phyloP scores from a whole-genome alignment of 2,888 invertebrate species.

The Caenorhabditis sp. region DNA sequence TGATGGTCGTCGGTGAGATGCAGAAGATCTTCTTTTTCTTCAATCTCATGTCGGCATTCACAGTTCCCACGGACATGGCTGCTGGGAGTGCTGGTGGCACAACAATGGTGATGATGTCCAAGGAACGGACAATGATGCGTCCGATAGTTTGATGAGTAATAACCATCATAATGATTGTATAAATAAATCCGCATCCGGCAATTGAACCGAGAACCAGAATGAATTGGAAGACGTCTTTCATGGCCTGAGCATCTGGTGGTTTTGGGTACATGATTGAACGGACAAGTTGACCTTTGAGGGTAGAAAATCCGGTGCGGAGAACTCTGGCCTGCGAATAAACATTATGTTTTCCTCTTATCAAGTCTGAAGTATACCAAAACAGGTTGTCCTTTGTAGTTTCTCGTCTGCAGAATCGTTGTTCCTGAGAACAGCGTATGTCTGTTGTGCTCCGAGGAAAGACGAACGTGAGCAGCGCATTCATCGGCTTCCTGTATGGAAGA shows the following conservation, averaged over 20 bases:
- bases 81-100: slow-evolving; percentile 91
- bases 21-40: slow-evolving; percentile 85
- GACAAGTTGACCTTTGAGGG: slow-evolving; percentile 87
- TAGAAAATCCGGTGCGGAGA: slow-evolving; percentile 87
- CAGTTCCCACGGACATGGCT: slow-evolving; percentile 85
- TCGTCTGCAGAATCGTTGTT: slow-evolving; percentile 92
- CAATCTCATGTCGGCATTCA: slow-evolving; percentile 84
- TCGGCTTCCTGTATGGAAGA: slow-evolving; percentile 83
- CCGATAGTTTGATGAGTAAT: slow-evolving; percentile 59
- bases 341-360: not conserved
- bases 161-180: slow-evolving; percentile 93
- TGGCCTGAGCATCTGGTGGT: slow-evolving; percentile 86
- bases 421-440: slow-evolving; percentile 93
- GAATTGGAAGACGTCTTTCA: slow-evolving; percentile 82
- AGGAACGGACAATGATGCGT: slow-evolving; percentile 88
- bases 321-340: slow-evolving; percentile 87
- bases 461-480: slow-evolving; percentile 64
- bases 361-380: slow-evolving; percentile 55
- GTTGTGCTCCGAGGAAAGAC: slow-evolving; percentile 88
- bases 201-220: slow-evolving; percentile 61
- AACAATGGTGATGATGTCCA: slow-evolving; percentile 94
- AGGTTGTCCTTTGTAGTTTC: slow-evolving; percentile 85
- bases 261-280: slow-evolving; percentile 86
- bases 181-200: slow-evolving; percentile 83
- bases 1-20: slow-evolving; percentile 85